phyloP scores from a whole-genome alignment of 2,797 vertebrate genomes.

The Alcedo atthis region DNA sequence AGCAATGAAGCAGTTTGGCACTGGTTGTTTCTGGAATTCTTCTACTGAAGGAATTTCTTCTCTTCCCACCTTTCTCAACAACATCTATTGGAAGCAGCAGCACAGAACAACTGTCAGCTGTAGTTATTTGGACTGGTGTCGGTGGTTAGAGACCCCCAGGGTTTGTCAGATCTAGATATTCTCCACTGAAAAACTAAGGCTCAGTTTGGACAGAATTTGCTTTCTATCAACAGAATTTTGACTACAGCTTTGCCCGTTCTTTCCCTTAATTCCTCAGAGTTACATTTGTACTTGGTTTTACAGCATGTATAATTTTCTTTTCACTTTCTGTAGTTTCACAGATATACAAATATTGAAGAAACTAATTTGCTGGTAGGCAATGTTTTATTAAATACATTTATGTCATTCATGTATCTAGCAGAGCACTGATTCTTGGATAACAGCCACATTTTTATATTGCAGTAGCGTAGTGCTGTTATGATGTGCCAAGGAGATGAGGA shows the following conservation, averaged over 20 bases:
- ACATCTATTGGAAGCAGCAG: background rate
- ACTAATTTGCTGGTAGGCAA: background rate
- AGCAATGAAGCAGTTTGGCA: background rate
- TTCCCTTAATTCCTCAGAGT: background rate
- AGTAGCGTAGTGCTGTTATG: background rate
- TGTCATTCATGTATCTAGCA: background rate
- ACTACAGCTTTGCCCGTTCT: background rate
- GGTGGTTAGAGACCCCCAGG: fast-evolving
- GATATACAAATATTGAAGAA: background rate
- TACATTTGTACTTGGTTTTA: background rate
- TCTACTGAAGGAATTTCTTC: background rate
- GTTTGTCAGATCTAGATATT: no score
- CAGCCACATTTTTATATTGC: background rate
- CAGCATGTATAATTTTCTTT: background rate
- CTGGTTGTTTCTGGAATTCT: fast-evolving
- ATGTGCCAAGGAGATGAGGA: background rate
- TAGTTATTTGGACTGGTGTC: background rate
- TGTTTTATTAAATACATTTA: background rate
- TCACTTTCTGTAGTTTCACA: background rate
- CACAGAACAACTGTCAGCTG: background rate
- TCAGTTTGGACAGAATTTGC: background rate
- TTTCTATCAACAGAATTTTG: fast-evolving
- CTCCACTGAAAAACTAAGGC: fast-evolving
- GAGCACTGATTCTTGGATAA: background rate
- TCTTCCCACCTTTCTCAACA: background rate